These are phyloP conservation scores for Corydoras maculifer DNA, from an alignment of 2,113 vertebrate species.

Conservation along the genomic window DNA sequence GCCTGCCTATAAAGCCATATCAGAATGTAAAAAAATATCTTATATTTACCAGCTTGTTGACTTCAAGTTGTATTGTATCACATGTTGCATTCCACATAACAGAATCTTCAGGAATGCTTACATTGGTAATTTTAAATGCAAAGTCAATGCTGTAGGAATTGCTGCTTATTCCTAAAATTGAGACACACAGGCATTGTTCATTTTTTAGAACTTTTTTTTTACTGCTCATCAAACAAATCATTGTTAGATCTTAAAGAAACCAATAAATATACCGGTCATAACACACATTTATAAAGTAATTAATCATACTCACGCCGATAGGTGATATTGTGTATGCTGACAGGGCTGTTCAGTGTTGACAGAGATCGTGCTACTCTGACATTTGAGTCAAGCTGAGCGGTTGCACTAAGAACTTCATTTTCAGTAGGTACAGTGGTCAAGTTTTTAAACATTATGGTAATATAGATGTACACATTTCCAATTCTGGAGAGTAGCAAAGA, in stretches of 20 bases:
- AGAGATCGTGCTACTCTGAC: slow-evolving; percentile 5
- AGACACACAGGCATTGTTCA: too few species aligned
- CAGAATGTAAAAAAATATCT: too few species aligned
- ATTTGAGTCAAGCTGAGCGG: slow-evolving; percentile 8
- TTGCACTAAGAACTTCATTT: slow-evolving; percentile 3
- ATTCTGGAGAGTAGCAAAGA: neutral
- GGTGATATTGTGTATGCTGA: slow-evolving; percentile 19
- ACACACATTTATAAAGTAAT: neutral
- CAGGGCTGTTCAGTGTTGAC: slow-evolving; percentile 9
- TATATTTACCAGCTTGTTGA: slow-evolving; percentile 17
- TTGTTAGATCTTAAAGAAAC: neutral
- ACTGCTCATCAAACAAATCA: too few species aligned
- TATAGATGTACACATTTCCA: slow-evolving; percentile 19
- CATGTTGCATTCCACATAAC: slow-evolving; percentile 20
- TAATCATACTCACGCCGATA: slow-evolving; percentile 25
- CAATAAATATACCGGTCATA: neutral
- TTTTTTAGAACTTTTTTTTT: too few species aligned
- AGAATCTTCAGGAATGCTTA: neutral
- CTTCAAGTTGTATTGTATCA: neutral
- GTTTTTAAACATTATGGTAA: slow-evolving; percentile 26
- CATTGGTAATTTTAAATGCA: slow-evolving; percentile 24
- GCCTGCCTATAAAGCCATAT: too few species aligned
- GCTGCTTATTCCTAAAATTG: neutral
- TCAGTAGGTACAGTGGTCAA: slow-evolving; percentile 16
- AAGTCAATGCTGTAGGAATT: slow-evolving; percentile 7